Evolutionary conservation across 2,888 invertebrate genomes (phyloP), one percentile per base, ranked within the genome.

Genomic region (Drosophila mulleri): DNA sequence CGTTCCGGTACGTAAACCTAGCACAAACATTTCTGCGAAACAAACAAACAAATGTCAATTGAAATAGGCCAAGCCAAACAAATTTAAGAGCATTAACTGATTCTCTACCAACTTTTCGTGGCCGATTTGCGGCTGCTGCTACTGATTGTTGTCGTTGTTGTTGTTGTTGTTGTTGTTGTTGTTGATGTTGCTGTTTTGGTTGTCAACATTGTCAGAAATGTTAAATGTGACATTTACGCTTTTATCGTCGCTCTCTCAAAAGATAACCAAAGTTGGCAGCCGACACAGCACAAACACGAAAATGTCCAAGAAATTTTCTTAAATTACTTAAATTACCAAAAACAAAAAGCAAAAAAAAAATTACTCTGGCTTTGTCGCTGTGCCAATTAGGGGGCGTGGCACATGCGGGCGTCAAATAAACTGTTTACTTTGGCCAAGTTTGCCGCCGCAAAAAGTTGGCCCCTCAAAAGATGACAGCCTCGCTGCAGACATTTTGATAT

Each of bases 121-220:
- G 56, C 64, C 63, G 63, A 44, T 70, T 70, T 70, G 61, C 52
- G 56, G 60, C 52, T 60, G 37, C 41, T 45, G 26, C 41, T 50
- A 14, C 18, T 47, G 12, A n/a, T 37, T 41, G n/a, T 47, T 47
- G 53, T 45, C 58, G n/a, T 35, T 53, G n/a, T 8, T 39, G 9
- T 39, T 58, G 48, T 37, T 39, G 39, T 39, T 16, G 14, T 9
- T 35, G 18, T 42, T 29, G 29, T 29, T 29, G 29, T 8, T 29
- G 29, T 8, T 29, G 29, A n/a, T n/a, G n/a, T n/a, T 57, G 8
- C 32, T 67, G 23, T 14, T 57, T 47, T 54, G 42, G 44, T 35
- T 81, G 78, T 64, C 82, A 71, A 59, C 67, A 65, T 67, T 81
- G 72, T 81, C 81, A 77, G 39, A 68, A 77, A 80, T 75, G 80